phyloP scores from a whole-genome alignment of 1,140 invertebrate species.

The Lasioglossum baleicum region DNA sequence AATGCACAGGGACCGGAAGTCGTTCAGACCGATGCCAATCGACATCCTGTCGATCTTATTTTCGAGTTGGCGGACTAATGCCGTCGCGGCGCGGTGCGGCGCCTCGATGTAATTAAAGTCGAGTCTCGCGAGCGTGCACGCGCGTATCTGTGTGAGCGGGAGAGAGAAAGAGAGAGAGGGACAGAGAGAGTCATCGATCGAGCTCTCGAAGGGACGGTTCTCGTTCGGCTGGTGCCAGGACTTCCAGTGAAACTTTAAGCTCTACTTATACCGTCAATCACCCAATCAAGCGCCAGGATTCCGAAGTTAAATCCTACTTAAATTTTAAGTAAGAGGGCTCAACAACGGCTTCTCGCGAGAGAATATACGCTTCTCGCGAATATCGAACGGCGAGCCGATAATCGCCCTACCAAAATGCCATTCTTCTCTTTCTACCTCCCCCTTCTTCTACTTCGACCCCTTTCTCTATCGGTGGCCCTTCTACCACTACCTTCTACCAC shows the following conservation, averaged over 20 bases:
- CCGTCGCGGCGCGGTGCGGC: not conserved
- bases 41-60: not conserved
- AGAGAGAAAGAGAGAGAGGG: no score
- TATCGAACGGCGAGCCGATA: slow-evolving; percentile 31
- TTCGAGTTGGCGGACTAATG: not conserved
- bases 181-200: slow-evolving; percentile 15
- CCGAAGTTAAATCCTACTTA: slow-evolving; percentile 56
- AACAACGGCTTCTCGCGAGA: slow-evolving; percentile 13
- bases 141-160: not conserved
- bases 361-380: slow-evolving; percentile 10
- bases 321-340: slow-evolving; percentile 50
- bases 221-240: not conserved
- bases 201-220: not conserved
- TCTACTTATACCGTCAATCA: slow-evolving; percentile 55
- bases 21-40: not conserved
- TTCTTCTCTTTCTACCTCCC: slow-evolving; percentile 16
- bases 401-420: slow-evolving; percentile 26
- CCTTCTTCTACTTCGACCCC: not conserved
- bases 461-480: no score
- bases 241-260: slow-evolving; percentile 46
- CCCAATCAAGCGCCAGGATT: slow-evolving; percentile 52
- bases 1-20: no score
- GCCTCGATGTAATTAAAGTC: not conserved
- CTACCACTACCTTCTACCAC: not conserved
- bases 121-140: not conserved